Conservation (phyloP, 1,140 invertebrate genomes). For the Laupala kohalensis region DNA sequence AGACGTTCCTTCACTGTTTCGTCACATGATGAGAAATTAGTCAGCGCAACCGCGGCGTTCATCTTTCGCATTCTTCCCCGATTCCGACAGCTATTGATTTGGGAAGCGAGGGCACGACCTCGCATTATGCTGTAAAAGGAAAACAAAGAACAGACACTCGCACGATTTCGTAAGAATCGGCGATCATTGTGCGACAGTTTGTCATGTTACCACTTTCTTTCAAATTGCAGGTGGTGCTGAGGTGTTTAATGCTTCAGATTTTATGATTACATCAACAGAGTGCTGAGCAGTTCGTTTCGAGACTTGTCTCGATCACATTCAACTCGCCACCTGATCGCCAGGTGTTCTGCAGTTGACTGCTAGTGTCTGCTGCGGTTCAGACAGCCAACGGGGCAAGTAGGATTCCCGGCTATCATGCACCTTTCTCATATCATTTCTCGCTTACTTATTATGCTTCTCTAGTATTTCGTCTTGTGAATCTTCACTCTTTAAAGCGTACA, state of each 20-base stretch:
- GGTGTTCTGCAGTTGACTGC: neutral
- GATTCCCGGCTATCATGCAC: neutral
- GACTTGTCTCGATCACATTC: neutral
- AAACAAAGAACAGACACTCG: neutral
- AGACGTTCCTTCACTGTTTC: too few species aligned
- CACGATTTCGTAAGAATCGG: neutral
- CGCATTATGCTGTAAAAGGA: too few species aligned
- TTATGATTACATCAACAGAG: neutral
- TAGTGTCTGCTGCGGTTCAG: neutral
- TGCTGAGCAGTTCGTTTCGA: neutral
- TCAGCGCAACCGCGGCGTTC: too few species aligned
- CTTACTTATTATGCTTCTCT: neutral
- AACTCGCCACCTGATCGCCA: neutral
- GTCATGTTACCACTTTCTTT: neutral
- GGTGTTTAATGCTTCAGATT: neutral
- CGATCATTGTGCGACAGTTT: neutral
- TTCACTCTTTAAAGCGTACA: neutral
- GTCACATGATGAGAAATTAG: too few species aligned
- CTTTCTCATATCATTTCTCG: neutral
- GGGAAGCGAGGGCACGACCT: too few species aligned
- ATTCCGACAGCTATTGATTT: too few species aligned
- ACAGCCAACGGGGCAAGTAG: neutral
- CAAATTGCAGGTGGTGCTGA: neutral
- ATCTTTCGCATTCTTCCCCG: too few species aligned
- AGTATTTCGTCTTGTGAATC: neutral